phyloP scores from a whole-genome alignment of 2,113 vertebrate genomes.

The Cololabis saira region DNA sequence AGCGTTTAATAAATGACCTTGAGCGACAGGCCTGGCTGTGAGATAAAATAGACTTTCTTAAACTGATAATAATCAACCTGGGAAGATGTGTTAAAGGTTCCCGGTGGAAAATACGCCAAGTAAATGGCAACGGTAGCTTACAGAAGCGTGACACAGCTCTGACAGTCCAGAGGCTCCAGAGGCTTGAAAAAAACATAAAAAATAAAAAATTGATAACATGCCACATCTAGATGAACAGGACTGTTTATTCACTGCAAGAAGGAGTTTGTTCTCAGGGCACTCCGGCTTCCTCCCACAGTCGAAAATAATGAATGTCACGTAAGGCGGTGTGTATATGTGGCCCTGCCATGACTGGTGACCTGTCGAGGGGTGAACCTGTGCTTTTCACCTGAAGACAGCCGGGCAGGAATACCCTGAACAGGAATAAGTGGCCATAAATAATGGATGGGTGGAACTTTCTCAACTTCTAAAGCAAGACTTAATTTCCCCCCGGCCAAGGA shows the following conservation, averaged over 20 bases:
- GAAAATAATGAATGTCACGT: neutral
- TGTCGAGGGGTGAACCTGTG: too few species aligned
- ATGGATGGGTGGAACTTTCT: conserved; percentile 6
- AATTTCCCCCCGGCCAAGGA: conserved; percentile 32
- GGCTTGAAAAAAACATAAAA: conserved; percentile 44
- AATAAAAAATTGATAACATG: too few species aligned
- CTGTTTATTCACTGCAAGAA: too few species aligned
- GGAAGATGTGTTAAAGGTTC: conserved; percentile 45
- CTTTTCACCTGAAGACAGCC: too few species aligned
- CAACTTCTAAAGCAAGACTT: conserved; percentile 56
- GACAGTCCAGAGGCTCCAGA: conserved; percentile 17
- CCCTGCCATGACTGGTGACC: too few species aligned
- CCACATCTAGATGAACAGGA: too few species aligned
- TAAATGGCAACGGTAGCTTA: conserved; percentile 40
- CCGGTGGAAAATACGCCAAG: conserved; percentile 49
- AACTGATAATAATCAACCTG: conserved; percentile 53
- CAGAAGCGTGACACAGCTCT: conserved; percentile 30
- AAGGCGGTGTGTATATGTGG: neutral
- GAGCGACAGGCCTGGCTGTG: conserved; percentile 22
- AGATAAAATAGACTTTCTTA: conserved; percentile 54
- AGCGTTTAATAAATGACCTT: conserved; percentile 48
- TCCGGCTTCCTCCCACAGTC: too few species aligned
- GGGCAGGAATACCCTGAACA: too few species aligned
- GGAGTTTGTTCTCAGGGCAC: too few species aligned
- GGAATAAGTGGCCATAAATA: conserved; percentile 21